Conservation (phyloP, 2,888 invertebrate genomes). For the Meandrusa payeni region DNA sequence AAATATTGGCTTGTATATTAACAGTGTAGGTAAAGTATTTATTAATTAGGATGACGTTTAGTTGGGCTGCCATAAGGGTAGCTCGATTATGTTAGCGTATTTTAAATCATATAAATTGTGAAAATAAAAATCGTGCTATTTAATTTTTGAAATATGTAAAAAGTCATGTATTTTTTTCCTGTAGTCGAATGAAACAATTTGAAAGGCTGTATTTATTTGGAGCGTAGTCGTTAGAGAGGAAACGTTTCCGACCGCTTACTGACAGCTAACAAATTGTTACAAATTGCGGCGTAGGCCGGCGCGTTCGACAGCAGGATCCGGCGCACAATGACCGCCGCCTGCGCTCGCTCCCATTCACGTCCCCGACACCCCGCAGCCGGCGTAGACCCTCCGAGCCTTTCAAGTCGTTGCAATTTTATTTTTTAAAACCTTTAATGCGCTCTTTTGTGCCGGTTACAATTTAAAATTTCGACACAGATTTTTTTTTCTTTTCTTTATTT, state of each 20-base stretch:
- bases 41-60: too few species aligned
- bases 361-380: not conserved
- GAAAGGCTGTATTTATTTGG: constrained; percentile 15
- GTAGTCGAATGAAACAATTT: not conserved
- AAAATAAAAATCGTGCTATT: too few species aligned
- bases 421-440: constrained; percentile 1
- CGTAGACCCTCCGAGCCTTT: not conserved
- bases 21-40: too few species aligned
- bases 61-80: too few species aligned
- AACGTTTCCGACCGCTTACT: constrained; percentile 14
- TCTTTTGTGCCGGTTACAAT: not conserved
- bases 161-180: too few species aligned
- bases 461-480: not conserved
- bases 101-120: too few species aligned
- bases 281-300: constrained; percentile 38
- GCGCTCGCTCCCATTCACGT: constrained; percentile 8
- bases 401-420: not conserved
- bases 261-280: constrained; percentile 51
- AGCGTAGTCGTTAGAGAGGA: constrained; percentile 14
- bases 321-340: constrained; percentile 32
- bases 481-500: too few species aligned
- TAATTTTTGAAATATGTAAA: too few species aligned
- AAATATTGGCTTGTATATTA: too few species aligned
- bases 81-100: too few species aligned
- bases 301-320: constrained; percentile 33